Conservation (phyloP, 2,888 invertebrate species). For the Gibbula magus region DNA sequence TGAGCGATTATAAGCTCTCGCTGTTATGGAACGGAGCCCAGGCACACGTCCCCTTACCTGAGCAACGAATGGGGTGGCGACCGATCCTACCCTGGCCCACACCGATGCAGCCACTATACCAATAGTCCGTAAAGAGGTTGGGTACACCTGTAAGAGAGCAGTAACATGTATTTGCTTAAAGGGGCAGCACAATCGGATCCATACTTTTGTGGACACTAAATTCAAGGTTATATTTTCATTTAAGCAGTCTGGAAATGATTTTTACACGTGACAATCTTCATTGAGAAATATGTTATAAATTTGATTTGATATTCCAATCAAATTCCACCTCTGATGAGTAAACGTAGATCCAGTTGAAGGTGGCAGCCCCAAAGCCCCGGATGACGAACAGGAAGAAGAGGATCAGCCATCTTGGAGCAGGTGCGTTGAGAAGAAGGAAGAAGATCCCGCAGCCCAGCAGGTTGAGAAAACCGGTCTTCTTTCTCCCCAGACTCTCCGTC, state of each 20-base stretch:
- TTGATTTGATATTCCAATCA: no score
- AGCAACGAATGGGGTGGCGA: slow-evolving; percentile 95
- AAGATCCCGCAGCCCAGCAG: slow-evolving; percentile 58
- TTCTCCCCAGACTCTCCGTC: slow-evolving; percentile 70
- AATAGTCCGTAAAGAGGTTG: slow-evolving; percentile 89
- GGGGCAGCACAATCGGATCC: no score
- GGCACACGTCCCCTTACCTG: no score
- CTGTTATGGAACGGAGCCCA: no score
- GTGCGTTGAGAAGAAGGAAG: slow-evolving; percentile 61
- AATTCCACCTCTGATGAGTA: slow-evolving; percentile 72
- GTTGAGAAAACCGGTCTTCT: slow-evolving; percentile 59
- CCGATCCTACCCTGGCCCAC: slow-evolving; percentile 92
- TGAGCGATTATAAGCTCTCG: no score
- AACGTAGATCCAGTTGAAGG: slow-evolving; percentile 72
- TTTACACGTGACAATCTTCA: no score
- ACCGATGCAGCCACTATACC: slow-evolving; percentile 95
- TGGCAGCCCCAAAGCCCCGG: slow-evolving; percentile 69
- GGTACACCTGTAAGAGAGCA: slow-evolving; percentile 81
- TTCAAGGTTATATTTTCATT: no score
- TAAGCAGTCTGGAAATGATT: no score
- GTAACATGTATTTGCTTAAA: no score
- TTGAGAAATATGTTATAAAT: no score
- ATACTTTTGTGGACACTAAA: no score
- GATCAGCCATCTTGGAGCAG: slow-evolving; percentile 53
- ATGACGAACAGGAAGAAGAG: slow-evolving; percentile 70